Conservation (phyloP, 2,888 invertebrate species). For the Tipula confusa region DNA sequence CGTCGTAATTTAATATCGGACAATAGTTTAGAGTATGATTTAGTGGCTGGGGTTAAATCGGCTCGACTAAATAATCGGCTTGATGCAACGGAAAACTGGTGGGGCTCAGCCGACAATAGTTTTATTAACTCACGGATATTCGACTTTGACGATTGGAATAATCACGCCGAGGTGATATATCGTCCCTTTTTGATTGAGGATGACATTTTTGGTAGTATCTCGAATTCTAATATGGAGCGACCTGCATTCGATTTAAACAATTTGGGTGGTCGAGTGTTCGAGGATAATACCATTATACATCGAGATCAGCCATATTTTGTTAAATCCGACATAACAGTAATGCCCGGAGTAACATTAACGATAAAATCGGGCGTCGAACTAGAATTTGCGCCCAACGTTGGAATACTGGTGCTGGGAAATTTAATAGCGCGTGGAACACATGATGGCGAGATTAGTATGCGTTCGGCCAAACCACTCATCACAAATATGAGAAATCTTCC, state of each 20-base stretch:
- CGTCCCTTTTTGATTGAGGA: constrained; percentile 81
- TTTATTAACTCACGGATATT: constrained; percentile 82
- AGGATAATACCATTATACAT: constrained; percentile 60
- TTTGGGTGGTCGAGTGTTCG: constrained; percentile 71
- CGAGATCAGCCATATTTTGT: constrained; percentile 72
- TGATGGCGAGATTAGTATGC: constrained; percentile 73
- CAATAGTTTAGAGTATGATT: constrained; percentile 80
- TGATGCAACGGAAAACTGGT: constrained; percentile 93
- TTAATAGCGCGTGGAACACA: constrained; percentile 76
- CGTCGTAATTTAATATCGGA: constrained; percentile 83
- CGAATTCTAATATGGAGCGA: constrained; percentile 60
- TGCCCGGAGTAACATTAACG: constrained; percentile 85
- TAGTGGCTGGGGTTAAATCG: constrained; percentile 87
- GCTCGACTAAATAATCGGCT: constrained; percentile 81
- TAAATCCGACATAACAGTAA: constrained; percentile 87
- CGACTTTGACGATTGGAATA: constrained; percentile 99
- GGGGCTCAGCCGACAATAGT: constrained; percentile 75
- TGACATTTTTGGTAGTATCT: constrained; percentile 69
- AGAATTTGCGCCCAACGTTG: constrained; percentile 94
- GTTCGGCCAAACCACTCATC: constrained; percentile 51
- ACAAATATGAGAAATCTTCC: constrained; percentile 38
- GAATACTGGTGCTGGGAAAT: constrained; percentile 89
- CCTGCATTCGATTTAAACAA: constrained; percentile 59
- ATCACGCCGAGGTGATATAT: constrained; percentile 88
- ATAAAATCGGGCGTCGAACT: constrained; percentile 85